phyloP scores from a whole-genome alignment of 1,140 invertebrate genomes.

The Adoxophyes honmai region DNA sequence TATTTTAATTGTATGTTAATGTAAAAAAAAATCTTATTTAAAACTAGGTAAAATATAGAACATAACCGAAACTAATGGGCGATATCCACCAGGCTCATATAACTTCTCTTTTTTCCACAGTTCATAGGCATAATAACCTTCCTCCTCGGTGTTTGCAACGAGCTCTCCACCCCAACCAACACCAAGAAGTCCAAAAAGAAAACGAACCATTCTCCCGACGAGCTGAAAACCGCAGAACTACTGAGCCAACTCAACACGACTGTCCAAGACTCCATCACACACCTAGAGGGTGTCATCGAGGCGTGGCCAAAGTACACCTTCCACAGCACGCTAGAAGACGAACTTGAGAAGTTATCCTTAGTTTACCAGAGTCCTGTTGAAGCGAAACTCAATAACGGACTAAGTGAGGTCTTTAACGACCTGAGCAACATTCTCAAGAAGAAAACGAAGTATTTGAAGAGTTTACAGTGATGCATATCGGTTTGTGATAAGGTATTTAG shows the following conservation, averaged over 20 bases:
- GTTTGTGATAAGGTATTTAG: slow-evolving; percentile 33
- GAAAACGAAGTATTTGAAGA: slow-evolving; percentile 61
- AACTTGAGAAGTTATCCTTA: slow-evolving; percentile 36
- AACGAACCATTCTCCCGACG: slow-evolving; percentile 53
- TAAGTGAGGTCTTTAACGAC: slow-evolving; percentile 47
- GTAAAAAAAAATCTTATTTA: no score
- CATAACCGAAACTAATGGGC: no score
- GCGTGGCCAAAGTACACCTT: slow-evolving; percentile 46
- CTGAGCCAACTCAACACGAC: slow-evolving; percentile 52
- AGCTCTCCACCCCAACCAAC: slow-evolving; percentile 42
- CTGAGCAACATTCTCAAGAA: slow-evolving; percentile 55
- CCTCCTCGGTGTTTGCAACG: slow-evolving; percentile 57
- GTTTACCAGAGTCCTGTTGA: slow-evolving; percentile 42
- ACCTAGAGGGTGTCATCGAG: slow-evolving; percentile 51
- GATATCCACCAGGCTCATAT: no score
- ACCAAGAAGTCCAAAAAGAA: slow-evolving; percentile 61
- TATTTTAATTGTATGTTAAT: no score
- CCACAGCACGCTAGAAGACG: slow-evolving; percentile 35
- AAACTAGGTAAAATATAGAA: no score
- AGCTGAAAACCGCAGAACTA: slow-evolving; percentile 41
- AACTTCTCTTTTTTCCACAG: slow-evolving; percentile 41
- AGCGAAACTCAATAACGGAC: slow-evolving; percentile 44
- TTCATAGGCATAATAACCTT: slow-evolving; percentile 59
- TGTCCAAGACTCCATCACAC: slow-evolving; percentile 38
- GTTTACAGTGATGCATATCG: slow-evolving; percentile 28